Evolutionary conservation across 2,888 invertebrate genomes (phyloP).

Genomic region (Ommatoiulus sabulosus): DNA sequence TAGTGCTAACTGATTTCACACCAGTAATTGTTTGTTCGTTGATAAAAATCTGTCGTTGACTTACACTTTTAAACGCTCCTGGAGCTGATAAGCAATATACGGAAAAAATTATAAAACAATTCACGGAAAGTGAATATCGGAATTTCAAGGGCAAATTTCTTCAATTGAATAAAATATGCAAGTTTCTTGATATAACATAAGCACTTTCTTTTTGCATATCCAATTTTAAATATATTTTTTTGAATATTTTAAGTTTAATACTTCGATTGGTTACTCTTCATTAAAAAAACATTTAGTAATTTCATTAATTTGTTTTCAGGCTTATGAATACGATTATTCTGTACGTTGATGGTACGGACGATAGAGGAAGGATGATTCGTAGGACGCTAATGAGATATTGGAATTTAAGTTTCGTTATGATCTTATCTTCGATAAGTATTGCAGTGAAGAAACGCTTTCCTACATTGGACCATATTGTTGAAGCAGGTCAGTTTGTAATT

Average conservation of each 20-base stretch:
- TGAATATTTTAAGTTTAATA: too few species aligned
- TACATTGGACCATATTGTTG: slow-evolving; percentile 83
- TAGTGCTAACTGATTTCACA: not conserved
- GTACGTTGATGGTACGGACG: slow-evolving; percentile 71
- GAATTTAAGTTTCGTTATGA: slow-evolving; percentile 89
- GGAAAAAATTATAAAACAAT: too few species aligned
- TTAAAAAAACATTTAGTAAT: too few species aligned
- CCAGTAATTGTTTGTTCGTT: not conserved
- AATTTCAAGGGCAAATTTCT: not conserved
- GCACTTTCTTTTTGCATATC: too few species aligned
- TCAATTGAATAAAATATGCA: not conserved
- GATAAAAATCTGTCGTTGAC: not conserved
- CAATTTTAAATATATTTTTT: too few species aligned
- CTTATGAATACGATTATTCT: slow-evolving; percentile 60
- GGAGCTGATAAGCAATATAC: not conserved
- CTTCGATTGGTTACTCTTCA: too few species aligned
- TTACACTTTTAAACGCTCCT: not conserved
- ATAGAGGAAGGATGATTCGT: slow-evolving; percentile 83
- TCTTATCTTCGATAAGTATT: slow-evolving; percentile 87
- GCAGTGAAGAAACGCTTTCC: slow-evolving; percentile 91
- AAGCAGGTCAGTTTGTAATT: slow-evolving; percentile 74
- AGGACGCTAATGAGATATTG: slow-evolving; percentile 86
- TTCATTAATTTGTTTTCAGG: too few species aligned
- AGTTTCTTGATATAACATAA: too few species aligned
- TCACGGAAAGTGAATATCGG: too few species aligned